Evolutionary conservation across 2,797 vertebrate genomes (phyloP), one percentile per base, ranked within the genome.

Genomic region (Peromyscus aztecus): DNA sequence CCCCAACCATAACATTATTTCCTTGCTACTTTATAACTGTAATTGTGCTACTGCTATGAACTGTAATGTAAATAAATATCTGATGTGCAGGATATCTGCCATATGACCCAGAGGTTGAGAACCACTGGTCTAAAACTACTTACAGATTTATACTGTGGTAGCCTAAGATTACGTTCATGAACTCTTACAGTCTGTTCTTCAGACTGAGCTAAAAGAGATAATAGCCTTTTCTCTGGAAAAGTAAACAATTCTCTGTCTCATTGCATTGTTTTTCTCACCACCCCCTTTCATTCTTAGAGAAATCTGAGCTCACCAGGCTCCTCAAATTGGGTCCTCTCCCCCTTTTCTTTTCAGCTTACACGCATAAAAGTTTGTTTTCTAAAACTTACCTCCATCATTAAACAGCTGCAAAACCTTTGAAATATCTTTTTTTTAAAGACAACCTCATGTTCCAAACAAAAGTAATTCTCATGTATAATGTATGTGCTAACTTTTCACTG

Each of bases 401-500:
- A 69, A 76, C 61, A 92, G 52, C 78, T 94, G 52, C 59, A 94
- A 81, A 87, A 67, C n/a, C 19, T 94, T 91, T 29, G 40, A 93
- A 67, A 43, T 93, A 4, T 77, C 14, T 81, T 27, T 93, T 95
- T 14, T 59, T 21, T 75, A 85, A 65, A 10, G 23, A 81, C 21
- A 92, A 52, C 16, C 40, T 90, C 90, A 96, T 90, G 92, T 85
- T 90, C 52, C 75, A 95, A 97, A 82, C 24, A 95, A 85, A 91
- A 93, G 46, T 81, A 67, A 97, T 94, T 92, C 31, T 13, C 57
- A 63, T 63, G 93, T 94, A 55, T 93, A 90, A 57, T 73, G 43
- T 37, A 21, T 55, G 10, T 94, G 8, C 92, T 86, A 77, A 29
- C 86, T 89, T 93, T 93, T 87, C 77, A 46, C 46, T n/a, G 73